A percentile compares a stretch with the other conserved stretches of the same genome.
These are phyloP conservation scores for Tenthredo mesomela DNA, from an alignment of 2,888 invertebrate genomes.

Conservation along the genomic window DNA sequence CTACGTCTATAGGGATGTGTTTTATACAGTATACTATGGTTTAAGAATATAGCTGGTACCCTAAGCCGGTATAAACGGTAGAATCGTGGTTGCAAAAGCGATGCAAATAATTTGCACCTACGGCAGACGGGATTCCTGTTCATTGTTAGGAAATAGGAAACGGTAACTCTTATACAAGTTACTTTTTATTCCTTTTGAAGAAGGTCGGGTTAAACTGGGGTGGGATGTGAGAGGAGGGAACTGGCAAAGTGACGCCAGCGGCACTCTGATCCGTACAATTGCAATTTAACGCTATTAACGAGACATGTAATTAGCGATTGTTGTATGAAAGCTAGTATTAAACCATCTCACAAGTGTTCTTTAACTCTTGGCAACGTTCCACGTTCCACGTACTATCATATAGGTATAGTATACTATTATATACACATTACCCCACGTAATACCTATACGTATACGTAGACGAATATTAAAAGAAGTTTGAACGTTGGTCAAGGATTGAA, in stretches of 20 bases:
- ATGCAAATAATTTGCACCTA: conserved; percentile 52
- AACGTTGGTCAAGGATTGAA: neutral
- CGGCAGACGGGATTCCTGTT: conserved; percentile 41
- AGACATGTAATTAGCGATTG: conserved; percentile 60
- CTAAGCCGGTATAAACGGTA: neutral
- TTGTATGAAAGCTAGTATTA: conserved; percentile 58
- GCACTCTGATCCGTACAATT: conserved; percentile 46
- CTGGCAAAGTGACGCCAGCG: conserved; percentile 46
- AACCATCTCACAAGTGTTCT: conserved; percentile 19
- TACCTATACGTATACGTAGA: neutral
- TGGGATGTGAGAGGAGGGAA: neutral
- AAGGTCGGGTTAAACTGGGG: neutral
- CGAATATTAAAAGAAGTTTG: neutral
- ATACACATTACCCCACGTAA: neutral
- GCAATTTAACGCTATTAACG: conserved; percentile 56
- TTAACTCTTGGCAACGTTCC: conserved; percentile 34
- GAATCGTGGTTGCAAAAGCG: conserved; percentile 32
- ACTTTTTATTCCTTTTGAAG: conserved; percentile 1
- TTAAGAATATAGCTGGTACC: neutral
- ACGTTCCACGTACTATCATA: neutral
- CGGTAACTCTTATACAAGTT: conserved; percentile 39
- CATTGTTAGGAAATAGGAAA: conserved; percentile 51
- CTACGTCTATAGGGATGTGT: neutral
- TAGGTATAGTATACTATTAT: neutral
- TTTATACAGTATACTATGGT: neutral